Conservation (phyloP, 1,140 invertebrate species). For the Oncopeltus fasciatus region DNA sequence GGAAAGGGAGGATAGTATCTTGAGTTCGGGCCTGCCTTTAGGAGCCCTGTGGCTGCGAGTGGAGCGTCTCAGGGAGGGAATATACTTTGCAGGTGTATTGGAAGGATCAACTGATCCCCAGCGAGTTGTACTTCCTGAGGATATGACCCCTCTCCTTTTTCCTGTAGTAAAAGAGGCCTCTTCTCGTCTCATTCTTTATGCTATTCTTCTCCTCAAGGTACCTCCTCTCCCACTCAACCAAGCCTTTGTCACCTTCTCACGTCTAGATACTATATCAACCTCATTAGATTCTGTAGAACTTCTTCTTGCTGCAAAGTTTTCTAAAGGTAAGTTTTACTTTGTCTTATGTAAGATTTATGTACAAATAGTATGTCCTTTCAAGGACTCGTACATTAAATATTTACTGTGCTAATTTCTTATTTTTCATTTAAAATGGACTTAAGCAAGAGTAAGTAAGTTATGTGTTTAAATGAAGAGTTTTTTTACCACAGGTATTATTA, state of each 20-base stretch:
- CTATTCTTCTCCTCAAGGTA: conserved; percentile 39
- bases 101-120: conserved; percentile 37
- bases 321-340: not conserved
- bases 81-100: conserved; percentile 40
- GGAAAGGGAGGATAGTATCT: conserved; percentile 44
- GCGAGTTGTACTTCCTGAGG: conserved; percentile 42
- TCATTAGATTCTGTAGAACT: conserved; percentile 36
- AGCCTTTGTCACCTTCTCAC: conserved; percentile 22
- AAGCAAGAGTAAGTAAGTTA: too few relatives aligned
- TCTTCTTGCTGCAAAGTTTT: conserved; percentile 28
- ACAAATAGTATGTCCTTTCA: not conserved
- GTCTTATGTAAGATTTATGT: not conserved
- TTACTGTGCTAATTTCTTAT: too few relatives aligned
- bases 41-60: conserved; percentile 49
- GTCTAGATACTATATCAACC: conserved; percentile 35
- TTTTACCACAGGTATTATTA: too few relatives aligned
- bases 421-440: too few relatives aligned
- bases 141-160: conserved; percentile 46
- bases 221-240: conserved; percentile 11
- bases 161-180: conserved; percentile 38
- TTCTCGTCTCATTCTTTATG: conserved; percentile 37
- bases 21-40: conserved; percentile 44
- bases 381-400: not conserved
- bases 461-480: too few relatives aligned
- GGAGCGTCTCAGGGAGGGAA: conserved; percentile 44